Evolutionary conservation across 2,113 vertebrate species (phyloP), one percentile per base, ranked within the genome.

Genomic region (Corythornis cristatus): DNA sequence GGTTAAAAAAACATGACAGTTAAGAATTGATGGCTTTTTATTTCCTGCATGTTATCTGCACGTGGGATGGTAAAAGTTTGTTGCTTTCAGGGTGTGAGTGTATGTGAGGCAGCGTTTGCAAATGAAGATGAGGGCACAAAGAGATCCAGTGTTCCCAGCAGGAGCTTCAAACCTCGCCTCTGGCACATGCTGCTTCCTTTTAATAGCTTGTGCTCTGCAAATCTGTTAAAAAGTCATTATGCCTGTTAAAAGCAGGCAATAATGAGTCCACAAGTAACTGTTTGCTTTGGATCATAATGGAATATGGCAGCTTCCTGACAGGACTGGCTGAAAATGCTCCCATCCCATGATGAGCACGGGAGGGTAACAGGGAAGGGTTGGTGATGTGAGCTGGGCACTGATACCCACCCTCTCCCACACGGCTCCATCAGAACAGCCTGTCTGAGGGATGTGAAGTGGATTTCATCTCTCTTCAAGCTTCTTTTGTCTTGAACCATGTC

Each of bases 271-370:
- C 33, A 18, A 86, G 45, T 82, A 70, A 75, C 72, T 91, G 31
- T 95, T 96, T 96, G 75, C 88, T 95, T 94, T 93, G 96, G 70
- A 68, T 31, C 60, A 2, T 72, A 33, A 54, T 84, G 28, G 68
- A 28, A 31, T 42, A 8, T 4, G 22, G 21, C 9, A 50, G 23
- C 80, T 96, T 85, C 68, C 81, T 91, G 56, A 37, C 31, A 73
- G 9, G 57, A 37, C 66, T 43, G 31, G 68, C n/a, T 96, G 70
- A 89, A 94, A 96, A 64, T 66, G 42, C 56, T 61, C 8, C 33
- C 16, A 18, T 40, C 14, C 7, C 1, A 1, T 75, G 80, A 5
- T 6, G 83, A 86, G 51, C 16, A 9, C 54, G 12, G 61, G 15
- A 78, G 19, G 12, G 58, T 45, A 15, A 31, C 15, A 48, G 35